phyloP scores from a whole-genome alignment of 2,888 invertebrate species.

The Mesopsocus fuscifrons region DNA sequence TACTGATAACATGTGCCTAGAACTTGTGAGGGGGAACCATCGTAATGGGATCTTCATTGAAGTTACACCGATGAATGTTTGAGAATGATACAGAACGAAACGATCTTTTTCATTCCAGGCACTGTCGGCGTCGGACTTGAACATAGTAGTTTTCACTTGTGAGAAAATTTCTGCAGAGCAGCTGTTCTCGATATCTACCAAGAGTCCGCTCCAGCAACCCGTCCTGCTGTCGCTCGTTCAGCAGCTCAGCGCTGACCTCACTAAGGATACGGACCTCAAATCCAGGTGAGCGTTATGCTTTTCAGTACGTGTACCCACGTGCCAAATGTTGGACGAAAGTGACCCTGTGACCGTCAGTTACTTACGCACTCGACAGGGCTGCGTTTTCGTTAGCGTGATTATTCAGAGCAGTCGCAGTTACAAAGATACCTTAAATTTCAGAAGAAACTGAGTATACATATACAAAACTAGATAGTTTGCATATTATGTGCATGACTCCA shows the following conservation, averaged over 20 bases:
- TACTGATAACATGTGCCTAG: no score
- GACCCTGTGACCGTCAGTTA: not conserved
- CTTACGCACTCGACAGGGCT: not conserved
- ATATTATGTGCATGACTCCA: no score
- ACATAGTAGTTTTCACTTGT: conserved; percentile 70
- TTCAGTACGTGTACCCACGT: not conserved
- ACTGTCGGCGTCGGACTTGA: conserved; percentile 69
- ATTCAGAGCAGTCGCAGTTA: no score
- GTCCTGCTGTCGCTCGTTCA: conserved; percentile 85
- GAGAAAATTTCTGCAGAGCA: conserved; percentile 60
- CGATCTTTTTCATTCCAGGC: conserved; percentile 44
- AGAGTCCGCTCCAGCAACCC: conserved; percentile 64
- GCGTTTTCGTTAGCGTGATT: no score
- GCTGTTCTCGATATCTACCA: conserved; percentile 42
- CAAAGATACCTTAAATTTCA: no score
- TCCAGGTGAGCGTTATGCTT: conserved; percentile 36
- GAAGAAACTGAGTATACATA: no score
- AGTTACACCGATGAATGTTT: no score
- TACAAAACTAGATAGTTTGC: no score
- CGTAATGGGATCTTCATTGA: no score
- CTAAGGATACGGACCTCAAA: conserved; percentile 64
- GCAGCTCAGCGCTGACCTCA: conserved; percentile 79
- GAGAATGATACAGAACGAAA: no score
- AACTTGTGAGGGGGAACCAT: no score
- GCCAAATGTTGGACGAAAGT: not conserved